Conservation (phyloP, 2,797 vertebrate genomes). For the Eidolon dupreanum region DNA sequence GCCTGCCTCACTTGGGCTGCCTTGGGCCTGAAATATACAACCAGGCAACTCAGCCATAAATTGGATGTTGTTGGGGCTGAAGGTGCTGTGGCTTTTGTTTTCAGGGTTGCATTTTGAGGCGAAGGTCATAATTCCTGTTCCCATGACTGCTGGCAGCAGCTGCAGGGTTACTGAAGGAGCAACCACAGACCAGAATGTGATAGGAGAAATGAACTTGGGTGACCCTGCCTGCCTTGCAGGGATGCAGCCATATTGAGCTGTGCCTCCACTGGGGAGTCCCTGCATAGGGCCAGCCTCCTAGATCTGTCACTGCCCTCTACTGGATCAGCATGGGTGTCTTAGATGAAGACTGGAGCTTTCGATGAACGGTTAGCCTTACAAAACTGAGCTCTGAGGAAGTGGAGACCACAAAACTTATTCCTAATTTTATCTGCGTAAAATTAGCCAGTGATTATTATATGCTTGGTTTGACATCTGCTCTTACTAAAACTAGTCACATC, state of each 20-base stretch:
- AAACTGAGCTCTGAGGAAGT: slow-evolving; percentile 1
- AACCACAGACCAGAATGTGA: background rate
- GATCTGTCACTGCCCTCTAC: background rate
- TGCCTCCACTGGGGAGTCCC: background rate
- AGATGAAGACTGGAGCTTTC: background rate
- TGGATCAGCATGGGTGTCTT: background rate
- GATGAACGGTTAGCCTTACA: background rate
- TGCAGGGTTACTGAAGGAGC: background rate
- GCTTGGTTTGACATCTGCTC: slow-evolving; percentile 2
- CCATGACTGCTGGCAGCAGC: background rate
- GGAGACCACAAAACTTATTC: background rate
- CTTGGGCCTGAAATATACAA: background rate
- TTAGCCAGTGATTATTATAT: background rate
- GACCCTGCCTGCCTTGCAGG: background rate
- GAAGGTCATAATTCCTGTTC: slow-evolving; percentile 45
- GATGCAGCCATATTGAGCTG: background rate
- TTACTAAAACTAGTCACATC: background rate
- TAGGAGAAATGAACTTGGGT: slow-evolving; percentile 5
- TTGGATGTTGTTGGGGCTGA: background rate
- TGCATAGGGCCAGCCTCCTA: background rate
- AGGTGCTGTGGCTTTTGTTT: slow-evolving; percentile 26
- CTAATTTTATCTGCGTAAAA: background rate
- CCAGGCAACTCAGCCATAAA: background rate
- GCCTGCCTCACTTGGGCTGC: background rate
- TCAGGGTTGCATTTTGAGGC: slow-evolving; percentile 17